These are phyloP conservation scores for Melanotaenia duboulayi DNA, from an alignment of 2,113 vertebrate genomes.

Conservation along the genomic window DNA sequence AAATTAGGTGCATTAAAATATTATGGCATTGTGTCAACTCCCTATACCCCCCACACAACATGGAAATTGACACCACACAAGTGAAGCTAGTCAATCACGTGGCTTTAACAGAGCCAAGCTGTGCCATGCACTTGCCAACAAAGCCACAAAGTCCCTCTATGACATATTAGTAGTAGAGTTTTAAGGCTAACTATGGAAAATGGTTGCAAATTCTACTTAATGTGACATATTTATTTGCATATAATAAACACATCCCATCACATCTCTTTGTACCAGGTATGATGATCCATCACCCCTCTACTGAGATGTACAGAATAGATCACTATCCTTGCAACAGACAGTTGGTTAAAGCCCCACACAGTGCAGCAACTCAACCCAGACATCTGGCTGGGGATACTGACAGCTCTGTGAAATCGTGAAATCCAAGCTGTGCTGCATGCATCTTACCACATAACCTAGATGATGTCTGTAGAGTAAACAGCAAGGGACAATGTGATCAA, in stretches of 20 bases:
- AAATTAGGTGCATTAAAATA: constrained; percentile 47
- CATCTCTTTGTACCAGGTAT: constrained; percentile 34
- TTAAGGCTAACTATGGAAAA: constrained; percentile 6
- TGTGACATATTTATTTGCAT: neutral
- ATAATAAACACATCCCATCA: neutral
- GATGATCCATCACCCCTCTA: constrained; percentile 26
- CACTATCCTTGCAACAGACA: constrained; percentile 12
- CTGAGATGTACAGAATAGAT: constrained; percentile 15
- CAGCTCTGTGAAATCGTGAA: constrained; percentile 12
- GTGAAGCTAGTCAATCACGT: constrained; percentile 63
- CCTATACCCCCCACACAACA: constrained; percentile 5
- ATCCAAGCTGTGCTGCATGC: constrained; percentile 8
- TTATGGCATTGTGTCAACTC: constrained; percentile 32
- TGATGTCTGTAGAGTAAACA: neutral
- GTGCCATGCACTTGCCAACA: constrained; percentile 75
- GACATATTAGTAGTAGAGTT: constrained; percentile 17
- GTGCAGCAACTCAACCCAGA: constrained; percentile 21
- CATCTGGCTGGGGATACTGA: constrained; percentile 11
- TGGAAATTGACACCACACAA: constrained; percentile 42
- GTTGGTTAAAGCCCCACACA: neutral
- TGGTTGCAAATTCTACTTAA: neutral
- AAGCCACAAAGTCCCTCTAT: constrained; percentile 42
- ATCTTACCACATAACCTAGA: constrained; percentile 2
- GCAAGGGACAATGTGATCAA: neutral
- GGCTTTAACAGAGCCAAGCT: constrained; percentile 64